These are phyloP conservation scores for Eurystomus gularis DNA, from an alignment of 2,113 vertebrate genomes.

Conservation along the genomic window DNA sequence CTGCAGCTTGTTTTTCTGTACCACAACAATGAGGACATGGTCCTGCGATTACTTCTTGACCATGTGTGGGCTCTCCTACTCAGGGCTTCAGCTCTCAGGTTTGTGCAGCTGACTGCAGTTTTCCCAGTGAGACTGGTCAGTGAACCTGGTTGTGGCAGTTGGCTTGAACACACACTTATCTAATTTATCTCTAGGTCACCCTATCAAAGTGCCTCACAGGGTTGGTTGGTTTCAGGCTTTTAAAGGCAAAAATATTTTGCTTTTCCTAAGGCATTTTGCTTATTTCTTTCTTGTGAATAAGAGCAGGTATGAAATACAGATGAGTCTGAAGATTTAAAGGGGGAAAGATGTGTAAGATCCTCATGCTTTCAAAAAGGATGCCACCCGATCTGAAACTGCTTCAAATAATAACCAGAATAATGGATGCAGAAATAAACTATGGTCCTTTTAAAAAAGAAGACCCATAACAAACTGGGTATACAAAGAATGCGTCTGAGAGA, in stretches of 20 bases:
- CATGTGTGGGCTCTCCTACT: background rate
- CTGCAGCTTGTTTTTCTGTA: background rate
- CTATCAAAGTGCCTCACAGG: background rate
- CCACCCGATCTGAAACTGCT: background rate
- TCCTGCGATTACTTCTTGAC: background rate
- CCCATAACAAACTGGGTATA: background rate
- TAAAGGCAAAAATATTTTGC: background rate
- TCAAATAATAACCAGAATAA: background rate
- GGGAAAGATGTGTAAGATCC: background rate
- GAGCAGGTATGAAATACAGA: background rate
- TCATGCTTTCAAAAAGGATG: background rate
- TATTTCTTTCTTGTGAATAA: background rate
- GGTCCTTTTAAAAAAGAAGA: background rate
- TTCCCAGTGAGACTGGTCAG: background rate
- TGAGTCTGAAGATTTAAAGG: background rate
- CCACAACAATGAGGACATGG: rapidly evolving
- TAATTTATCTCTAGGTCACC: background rate
- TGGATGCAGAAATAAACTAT: background rate
- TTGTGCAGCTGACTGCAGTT: background rate
- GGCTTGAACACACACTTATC: background rate
- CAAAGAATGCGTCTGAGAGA: background rate
- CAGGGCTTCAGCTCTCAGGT: background rate
- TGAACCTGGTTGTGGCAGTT: background rate
- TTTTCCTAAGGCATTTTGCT: background rate
- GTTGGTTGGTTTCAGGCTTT: background rate